Evolutionary conservation across 2,113 vertebrate genomes (phyloP), one percentile per base, ranked within the genome.

Genomic region (Macroglossus sobrinus): DNA sequence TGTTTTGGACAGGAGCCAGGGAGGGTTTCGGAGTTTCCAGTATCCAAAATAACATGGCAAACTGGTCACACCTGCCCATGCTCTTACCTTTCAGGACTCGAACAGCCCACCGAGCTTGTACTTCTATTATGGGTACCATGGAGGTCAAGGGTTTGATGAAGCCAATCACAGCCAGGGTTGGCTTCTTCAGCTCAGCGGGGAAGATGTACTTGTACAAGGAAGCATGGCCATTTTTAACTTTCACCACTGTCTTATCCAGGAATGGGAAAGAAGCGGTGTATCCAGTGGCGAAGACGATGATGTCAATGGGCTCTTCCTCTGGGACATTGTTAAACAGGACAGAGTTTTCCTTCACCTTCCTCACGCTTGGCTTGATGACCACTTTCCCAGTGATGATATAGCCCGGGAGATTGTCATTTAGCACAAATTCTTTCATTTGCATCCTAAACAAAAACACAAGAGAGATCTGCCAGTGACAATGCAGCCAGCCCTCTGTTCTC

Each of bases 231-330:
- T 98, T 96, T 88, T 99, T 98, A 38, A 99, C 98, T 16, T 98
- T 98, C 82, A 98, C 7, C 0, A 99, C 7, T 0, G 97, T 94
- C 33, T 98, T 95, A 6, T 99, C 98, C 33, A 99, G 98, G 94
- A 99, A 99, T 0, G 99, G 98, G 68, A 99, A 99, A 24, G 76
- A 97, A 84, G 96, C 15, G 0, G 81, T 92, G 86, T 99, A 99
- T 68, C 99, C 99, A 0, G 99, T 99, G 97, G 99, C 99, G 96
- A 99, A 99, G 63, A 99, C 94, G 0, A 99, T 96, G 0, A 98
- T 93, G 45, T 99, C 98, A 0, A 99, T 84, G 55, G 99, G 97
- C 47, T 99, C 98, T 97, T 99, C 99, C 40, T 97, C 93, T 0
- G 98, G 96, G 38, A 93, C 98, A 33, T 98, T 98, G 76, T 98